A percentile compares a stretch with the other conserved stretches of the same genome.
phyloP scores from a whole-genome alignment of 2,888 invertebrate species.

The Lasioglossum marginatum region DNA sequence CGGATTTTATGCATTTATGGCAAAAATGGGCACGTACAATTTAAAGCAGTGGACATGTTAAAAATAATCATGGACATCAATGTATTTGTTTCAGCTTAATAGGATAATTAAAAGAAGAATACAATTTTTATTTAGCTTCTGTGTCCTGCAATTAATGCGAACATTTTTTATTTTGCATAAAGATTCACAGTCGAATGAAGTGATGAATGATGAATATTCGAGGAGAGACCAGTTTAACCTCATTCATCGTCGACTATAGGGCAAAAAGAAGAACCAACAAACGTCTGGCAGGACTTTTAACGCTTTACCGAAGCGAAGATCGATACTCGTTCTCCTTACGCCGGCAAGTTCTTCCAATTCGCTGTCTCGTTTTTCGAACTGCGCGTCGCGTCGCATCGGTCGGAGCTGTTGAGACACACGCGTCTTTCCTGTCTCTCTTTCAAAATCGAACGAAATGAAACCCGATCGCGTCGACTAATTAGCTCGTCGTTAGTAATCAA shows the following conservation, averaged over 20 bases:
- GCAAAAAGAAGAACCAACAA: neutral
- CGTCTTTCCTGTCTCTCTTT: neutral
- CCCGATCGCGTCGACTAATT: neutral
- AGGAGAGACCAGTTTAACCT: conserved; percentile 1
- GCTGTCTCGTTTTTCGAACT: neutral
- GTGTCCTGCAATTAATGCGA: no score
- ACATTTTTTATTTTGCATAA: no score
- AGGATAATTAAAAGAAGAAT: no score
- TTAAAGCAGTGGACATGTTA: no score
- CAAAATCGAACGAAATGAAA: neutral
- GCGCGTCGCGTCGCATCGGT: neutral
- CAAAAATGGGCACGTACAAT: no score
- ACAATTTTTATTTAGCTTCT: no score
- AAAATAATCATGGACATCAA: no score
- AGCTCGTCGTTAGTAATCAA: neutral
- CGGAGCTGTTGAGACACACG: neutral
- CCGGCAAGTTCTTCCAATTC: neutral
- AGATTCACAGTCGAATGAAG: no score
- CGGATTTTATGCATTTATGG: no score
- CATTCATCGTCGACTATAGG: neutral
- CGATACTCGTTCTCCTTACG: conserved; percentile 10
- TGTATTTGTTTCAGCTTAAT: no score
- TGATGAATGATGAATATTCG: neutral
- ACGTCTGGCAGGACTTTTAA: conserved; percentile 2
- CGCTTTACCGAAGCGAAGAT: conserved; percentile 1